Conservation (phyloP, 2,888 invertebrate genomes). For the Cephus runcator region DNA sequence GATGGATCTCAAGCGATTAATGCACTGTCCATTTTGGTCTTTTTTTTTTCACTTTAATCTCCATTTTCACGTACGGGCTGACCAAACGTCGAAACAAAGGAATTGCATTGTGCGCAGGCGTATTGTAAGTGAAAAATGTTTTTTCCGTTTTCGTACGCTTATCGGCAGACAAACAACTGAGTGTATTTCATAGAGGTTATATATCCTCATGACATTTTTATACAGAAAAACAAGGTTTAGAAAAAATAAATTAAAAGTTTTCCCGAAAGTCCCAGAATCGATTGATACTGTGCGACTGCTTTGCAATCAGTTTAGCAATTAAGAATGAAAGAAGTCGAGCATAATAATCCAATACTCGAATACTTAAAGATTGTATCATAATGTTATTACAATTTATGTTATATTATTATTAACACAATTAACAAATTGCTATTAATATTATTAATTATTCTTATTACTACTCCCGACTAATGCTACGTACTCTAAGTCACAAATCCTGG, state of each 20-base stretch:
- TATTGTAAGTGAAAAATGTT: background rate
- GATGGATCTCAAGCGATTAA: background rate
- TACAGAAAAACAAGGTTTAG: background rate
- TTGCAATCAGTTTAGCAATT: conserved; percentile 13
- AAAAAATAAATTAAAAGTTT: background rate
- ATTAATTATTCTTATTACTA: conserved; percentile 12
- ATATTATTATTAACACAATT: conserved; percentile 9
- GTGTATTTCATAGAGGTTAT: background rate
- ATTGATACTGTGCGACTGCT: conserved; percentile 8
- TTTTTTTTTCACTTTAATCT: background rate
- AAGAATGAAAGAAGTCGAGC: conserved; percentile 14
- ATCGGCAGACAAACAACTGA: background rate
- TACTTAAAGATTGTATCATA: conserved; percentile 23
- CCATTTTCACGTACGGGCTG: background rate
- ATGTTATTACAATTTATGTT: conserved; percentile 24
- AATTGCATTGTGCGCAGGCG: background rate
- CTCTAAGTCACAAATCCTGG: conserved; percentile 23
- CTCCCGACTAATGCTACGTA: conserved; percentile 13
- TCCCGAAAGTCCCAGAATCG: background rate
- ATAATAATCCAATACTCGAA: conserved; percentile 27
- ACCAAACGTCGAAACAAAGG: background rate
- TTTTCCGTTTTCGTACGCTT: background rate
- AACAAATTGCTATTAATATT: conserved; percentile 11
- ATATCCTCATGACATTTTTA: background rate
- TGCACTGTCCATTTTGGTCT: background rate